phyloP scores from a whole-genome alignment of 2,797 vertebrate species.

The Sciurus vulgaris region DNA sequence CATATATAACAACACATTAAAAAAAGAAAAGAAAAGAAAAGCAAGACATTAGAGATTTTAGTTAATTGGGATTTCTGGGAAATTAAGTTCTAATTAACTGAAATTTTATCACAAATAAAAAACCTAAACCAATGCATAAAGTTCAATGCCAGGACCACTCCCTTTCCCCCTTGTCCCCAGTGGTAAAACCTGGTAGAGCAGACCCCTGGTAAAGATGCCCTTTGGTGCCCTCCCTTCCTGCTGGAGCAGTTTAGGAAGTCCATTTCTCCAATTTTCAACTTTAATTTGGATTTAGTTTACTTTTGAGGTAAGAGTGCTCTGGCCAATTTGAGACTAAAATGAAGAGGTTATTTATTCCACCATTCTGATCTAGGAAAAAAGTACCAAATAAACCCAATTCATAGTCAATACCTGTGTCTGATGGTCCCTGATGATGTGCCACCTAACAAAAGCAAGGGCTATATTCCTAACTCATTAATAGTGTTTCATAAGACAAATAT shows the following conservation, averaged over 20 bases:
- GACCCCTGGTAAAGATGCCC: neutral
- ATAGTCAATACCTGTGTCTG: neutral
- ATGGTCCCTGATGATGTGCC: neutral
- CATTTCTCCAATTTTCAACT: conserved; percentile 31
- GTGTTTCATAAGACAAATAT: neutral
- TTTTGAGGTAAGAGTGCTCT: neutral
- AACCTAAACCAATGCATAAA: neutral
- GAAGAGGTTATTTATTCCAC: conserved; percentile 31
- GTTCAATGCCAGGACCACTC: neutral
- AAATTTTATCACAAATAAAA: conserved; percentile 62
- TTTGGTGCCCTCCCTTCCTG: neutral
- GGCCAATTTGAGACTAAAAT: neutral
- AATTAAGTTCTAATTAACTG: conserved; percentile 67
- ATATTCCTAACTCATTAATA: conserved; percentile 29
- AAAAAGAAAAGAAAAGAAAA: conserved; percentile 55
- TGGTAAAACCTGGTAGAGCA: neutral
- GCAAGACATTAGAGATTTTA: conserved; percentile 62
- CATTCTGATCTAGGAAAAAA: conserved; percentile 21
- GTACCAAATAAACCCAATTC: conserved; percentile 12
- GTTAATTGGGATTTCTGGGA: conserved; percentile 58
- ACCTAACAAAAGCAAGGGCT: neutral
- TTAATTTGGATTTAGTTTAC: conserved; percentile 19
- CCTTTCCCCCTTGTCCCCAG: neutral
- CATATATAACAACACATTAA: conserved; percentile 66
- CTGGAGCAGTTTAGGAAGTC: neutral